Percentiles rank a stretch among this genome's conserved stretches.
Evolutionary conservation across 2,888 invertebrate genomes (phyloP).

Genomic region (Ochlodes sylvanus): DNA sequence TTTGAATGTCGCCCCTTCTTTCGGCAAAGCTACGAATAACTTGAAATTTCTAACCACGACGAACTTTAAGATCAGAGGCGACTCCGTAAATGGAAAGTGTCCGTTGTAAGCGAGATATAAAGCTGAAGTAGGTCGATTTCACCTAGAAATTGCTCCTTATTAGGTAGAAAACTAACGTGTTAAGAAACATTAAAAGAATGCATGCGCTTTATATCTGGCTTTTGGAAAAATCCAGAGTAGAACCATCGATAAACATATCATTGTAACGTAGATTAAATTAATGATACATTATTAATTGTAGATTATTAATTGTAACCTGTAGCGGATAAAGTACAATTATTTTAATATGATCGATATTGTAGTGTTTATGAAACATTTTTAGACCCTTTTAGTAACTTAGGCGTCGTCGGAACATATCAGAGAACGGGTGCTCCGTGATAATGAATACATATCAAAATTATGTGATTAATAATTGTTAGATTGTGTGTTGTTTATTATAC

Average conservation of each 20-base stretch:
- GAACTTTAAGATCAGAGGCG: conserved; percentile 69
- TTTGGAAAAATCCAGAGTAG: conserved; percentile 80
- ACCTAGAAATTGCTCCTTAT: conserved; percentile 53
- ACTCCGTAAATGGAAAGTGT: conserved; percentile 73
- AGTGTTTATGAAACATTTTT: conserved; percentile 74
- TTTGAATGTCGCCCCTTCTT: conserved; percentile 69
- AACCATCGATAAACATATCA: conserved; percentile 79
- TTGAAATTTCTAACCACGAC: conserved; percentile 50
- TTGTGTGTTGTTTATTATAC: conserved; percentile 52
- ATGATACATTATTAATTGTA: conserved; percentile 63
- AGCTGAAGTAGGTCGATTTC: conserved; percentile 61
- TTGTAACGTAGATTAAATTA: conserved; percentile 66
- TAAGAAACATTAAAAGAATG: conserved; percentile 79
- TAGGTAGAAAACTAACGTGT: conserved; percentile 53
- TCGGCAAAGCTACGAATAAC: conserved; percentile 43
- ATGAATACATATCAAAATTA: conserved; percentile 80
- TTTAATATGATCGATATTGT: conserved; percentile 82
- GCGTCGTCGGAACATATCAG: conserved; percentile 54
- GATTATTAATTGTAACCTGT: conserved; percentile 60
- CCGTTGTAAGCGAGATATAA: conserved; percentile 82
- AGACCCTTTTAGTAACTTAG: conserved; percentile 65
- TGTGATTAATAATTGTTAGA: conserved; percentile 73
- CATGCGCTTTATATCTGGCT: conserved; percentile 84
- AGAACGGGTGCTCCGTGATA: conserved; percentile 72
- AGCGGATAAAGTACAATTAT: conserved; percentile 79